A percentile compares a stretch with the other conserved stretches of the same genome.
These are phyloP conservation scores for Ctenochaetus hawaiiensis DNA, from an alignment of 2,797 vertebrate species.

Conservation along the genomic window DNA sequence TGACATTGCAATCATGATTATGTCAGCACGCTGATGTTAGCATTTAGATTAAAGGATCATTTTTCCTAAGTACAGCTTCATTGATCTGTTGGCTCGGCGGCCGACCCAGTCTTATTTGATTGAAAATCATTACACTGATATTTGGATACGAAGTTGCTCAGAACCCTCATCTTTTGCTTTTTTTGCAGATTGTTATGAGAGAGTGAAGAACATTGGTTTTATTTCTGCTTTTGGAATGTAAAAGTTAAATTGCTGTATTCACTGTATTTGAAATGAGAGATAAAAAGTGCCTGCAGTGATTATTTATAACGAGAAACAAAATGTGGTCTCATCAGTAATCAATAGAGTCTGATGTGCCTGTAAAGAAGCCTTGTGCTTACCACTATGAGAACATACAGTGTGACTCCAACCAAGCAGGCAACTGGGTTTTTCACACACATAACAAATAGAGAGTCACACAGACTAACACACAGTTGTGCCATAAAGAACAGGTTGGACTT, in stretches of 20 bases:
- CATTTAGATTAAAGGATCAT: background rate
- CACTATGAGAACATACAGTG: slow-evolving; percentile 18
- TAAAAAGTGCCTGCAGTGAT: background rate
- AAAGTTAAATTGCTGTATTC: background rate
- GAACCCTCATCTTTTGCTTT: too few species aligned
- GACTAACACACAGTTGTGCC: slow-evolving; percentile 4
- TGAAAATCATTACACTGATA: too few species aligned
- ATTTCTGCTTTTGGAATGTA: background rate
- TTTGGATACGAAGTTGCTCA: too few species aligned
- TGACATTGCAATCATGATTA: background rate
- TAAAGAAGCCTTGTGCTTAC: background rate
- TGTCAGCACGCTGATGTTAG: background rate
- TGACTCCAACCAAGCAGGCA: background rate
- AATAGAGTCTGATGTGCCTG: slow-evolving; percentile 4
- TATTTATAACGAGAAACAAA: background rate
- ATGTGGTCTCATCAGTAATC: background rate
- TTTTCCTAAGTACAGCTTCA: too few species aligned
- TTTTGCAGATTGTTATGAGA: too few species aligned
- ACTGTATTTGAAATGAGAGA: background rate
- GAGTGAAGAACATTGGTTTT: background rate
- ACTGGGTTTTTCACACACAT: slow-evolving; percentile 8
- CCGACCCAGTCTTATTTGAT: too few species aligned
- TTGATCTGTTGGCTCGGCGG: too few species aligned
- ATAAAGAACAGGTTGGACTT: slow-evolving; percentile 60
- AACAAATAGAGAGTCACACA: slow-evolving; percentile 1